phyloP scores from a whole-genome alignment of 2,888 invertebrate species.

The Drosophila cognata region DNA sequence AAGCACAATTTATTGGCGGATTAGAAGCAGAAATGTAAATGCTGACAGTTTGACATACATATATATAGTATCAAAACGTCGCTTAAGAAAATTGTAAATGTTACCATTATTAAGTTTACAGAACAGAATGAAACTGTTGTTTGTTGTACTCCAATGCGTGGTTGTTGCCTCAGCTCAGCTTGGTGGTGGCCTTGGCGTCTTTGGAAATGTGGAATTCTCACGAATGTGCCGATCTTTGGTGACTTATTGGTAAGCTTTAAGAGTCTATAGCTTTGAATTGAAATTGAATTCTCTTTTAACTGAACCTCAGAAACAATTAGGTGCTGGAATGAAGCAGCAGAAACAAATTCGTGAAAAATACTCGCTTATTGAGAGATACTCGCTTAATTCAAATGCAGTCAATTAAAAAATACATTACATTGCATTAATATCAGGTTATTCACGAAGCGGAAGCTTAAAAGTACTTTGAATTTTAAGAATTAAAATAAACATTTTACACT shows the following conservation, averaged over 20 bases:
- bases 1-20: slow-evolving; percentile 28
- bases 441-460: background rate
- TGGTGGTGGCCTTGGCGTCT: background rate
- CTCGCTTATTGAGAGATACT: background rate
- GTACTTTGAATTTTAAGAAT: background rate
- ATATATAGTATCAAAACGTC: background rate
- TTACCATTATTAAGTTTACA: background rate
- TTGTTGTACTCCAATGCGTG: background rate
- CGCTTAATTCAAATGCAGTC: background rate
- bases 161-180: background rate
- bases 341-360: no score
- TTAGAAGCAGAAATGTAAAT: slow-evolving; percentile 35
- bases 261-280: background rate
- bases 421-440: background rate
- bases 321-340: background rate
- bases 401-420: background rate
- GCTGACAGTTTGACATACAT: background rate
- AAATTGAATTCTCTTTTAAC: background rate
- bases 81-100: background rate
- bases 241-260: background rate
- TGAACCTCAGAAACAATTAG: background rate
- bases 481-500: background rate
- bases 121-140: background rate
- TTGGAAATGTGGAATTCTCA: background rate
- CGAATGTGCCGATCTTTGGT: background rate